Percentiles rank a stretch among this genome's conserved stretches.
phyloP scores from a whole-genome alignment of 2,888 invertebrate species.

The Pyrocoelia pectoralis region DNA sequence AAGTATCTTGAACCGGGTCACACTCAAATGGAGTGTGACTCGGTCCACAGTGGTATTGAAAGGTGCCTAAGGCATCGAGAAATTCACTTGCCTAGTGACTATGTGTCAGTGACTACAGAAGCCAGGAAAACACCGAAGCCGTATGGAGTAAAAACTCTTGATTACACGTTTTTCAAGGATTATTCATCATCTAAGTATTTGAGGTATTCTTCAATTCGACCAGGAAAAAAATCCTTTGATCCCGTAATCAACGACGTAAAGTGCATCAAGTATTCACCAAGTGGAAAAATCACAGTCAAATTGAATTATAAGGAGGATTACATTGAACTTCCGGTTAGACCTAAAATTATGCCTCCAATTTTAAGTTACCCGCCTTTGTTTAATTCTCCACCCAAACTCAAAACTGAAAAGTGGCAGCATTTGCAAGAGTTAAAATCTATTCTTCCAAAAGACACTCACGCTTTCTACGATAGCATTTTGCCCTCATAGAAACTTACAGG shows the following conservation, averaged over 20 bases:
- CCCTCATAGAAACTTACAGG: neutral
- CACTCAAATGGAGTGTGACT: conserved; percentile 13
- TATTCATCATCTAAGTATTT: neutral
- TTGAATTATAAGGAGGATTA: conserved; percentile 18
- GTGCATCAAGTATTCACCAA: conserved; percentile 8
- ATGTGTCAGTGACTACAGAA: neutral
- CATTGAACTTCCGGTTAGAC: conserved; percentile 19
- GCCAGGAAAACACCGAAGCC: neutral
- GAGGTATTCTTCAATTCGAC: neutral
- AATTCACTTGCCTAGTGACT: conserved; percentile 9
- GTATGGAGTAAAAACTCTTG: neutral
- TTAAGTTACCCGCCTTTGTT: conserved; percentile 23
- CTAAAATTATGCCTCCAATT: conserved; percentile 23
- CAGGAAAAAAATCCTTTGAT: neutral
- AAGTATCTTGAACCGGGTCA: conserved; percentile 10
- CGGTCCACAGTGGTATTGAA: neutral
- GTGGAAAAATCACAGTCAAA: neutral
- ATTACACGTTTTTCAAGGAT: neutral
- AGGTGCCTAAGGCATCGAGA: neutral
- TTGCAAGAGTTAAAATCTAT: conserved; percentile 21
- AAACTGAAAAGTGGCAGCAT: conserved; percentile 20
- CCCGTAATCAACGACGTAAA: conserved; percentile 5
- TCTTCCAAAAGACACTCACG: conserved; percentile 19
- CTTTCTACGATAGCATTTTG: conserved; percentile 16
- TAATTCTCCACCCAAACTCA: conserved; percentile 22